phyloP scores from a whole-genome alignment of 2,888 invertebrate species.

The Alentia gelatinosa region DNA sequence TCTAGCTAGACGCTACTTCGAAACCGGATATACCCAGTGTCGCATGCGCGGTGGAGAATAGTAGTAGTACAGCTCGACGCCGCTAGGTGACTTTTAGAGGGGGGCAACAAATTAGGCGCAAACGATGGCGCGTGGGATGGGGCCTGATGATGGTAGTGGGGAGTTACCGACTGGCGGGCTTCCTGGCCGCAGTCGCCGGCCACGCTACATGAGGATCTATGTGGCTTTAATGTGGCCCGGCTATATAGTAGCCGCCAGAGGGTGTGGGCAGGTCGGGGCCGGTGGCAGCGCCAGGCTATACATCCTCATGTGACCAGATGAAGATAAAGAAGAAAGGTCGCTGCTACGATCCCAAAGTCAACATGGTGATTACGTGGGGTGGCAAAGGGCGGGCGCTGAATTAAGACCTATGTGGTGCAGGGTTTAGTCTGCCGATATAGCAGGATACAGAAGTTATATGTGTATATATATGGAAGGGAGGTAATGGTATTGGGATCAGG shows the following conservation, averaged over 20 bases:
- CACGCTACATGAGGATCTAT: slow-evolving; percentile 14
- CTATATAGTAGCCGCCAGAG: neutral
- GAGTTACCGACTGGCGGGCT: neutral
- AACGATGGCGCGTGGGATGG: neutral
- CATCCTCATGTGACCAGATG: slow-evolving; percentile 17
- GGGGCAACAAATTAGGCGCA: neutral
- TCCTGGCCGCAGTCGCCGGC: neutral
- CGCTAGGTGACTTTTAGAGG: neutral
- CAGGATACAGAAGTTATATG: too few relatives aligned
- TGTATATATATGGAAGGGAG: too few relatives aligned
- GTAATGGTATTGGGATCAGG: too few relatives aligned
- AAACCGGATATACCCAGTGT: neutral
- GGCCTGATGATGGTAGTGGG: neutral
- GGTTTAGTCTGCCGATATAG: too few relatives aligned
- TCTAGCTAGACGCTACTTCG: neutral
- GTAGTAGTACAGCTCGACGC: neutral
- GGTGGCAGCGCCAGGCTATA: neutral
- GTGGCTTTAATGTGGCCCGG: neutral
- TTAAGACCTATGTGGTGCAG: too few relatives aligned
- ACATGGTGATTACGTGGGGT: slow-evolving; percentile 17
- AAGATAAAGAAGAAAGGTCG: slow-evolving; percentile 36
- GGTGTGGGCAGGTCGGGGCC: neutral
- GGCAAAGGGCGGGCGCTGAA: neutral
- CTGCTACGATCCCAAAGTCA: slow-evolving; percentile 16
- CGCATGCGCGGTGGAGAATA: neutral